Evolutionary conservation across 2,888 invertebrate genomes (phyloP).

Genomic region (Megamerina dolium): DNA sequence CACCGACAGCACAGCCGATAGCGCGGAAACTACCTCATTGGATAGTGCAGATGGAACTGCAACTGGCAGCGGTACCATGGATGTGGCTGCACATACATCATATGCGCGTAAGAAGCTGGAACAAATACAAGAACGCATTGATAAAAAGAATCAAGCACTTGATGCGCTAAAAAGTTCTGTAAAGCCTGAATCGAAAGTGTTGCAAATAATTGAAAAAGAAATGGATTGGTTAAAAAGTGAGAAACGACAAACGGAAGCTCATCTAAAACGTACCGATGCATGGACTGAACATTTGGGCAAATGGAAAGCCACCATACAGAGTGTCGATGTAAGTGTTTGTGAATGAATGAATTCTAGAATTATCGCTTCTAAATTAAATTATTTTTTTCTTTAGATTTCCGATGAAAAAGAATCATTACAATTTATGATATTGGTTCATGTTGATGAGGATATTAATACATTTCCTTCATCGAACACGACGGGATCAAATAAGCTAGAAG

Average conservation of each 20-base stretch:
- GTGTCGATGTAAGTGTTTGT: slow-evolving; percentile 59
- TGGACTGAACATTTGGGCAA: slow-evolving; percentile 86
- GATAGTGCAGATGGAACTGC: slow-evolving; percentile 27
- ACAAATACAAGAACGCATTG: slow-evolving; percentile 75
- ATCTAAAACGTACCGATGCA: slow-evolving; percentile 76
- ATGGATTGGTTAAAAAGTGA: slow-evolving; percentile 78
- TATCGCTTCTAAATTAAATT: slow-evolving; percentile 5
- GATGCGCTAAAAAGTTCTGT: slow-evolving; percentile 76
- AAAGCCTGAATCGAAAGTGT: slow-evolving; percentile 75
- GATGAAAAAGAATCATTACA: slow-evolving; percentile 56
- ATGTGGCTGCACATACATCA: slow-evolving; percentile 76
- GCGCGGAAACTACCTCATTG: slow-evolving; percentile 31
- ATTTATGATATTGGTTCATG: slow-evolving; percentile 76
- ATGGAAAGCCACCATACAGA: slow-evolving; percentile 81
- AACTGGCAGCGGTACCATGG: slow-evolving; percentile 42
- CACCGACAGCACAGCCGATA: slow-evolving; percentile 27
- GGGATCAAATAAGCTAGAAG: slow-evolving; percentile 26
- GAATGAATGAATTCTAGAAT: not conserved
- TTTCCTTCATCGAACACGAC: slow-evolving; percentile 42
- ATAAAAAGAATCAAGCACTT: slow-evolving; percentile 75
- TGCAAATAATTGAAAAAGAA: slow-evolving; percentile 73
- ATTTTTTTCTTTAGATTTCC: slow-evolving; percentile 32
- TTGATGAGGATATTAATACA: slow-evolving; percentile 53
- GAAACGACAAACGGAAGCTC: slow-evolving; percentile 73
- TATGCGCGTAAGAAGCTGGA: slow-evolving; percentile 76